Conservation (phyloP, 2,113 vertebrate genomes). For the Macrotus californicus region DNA sequence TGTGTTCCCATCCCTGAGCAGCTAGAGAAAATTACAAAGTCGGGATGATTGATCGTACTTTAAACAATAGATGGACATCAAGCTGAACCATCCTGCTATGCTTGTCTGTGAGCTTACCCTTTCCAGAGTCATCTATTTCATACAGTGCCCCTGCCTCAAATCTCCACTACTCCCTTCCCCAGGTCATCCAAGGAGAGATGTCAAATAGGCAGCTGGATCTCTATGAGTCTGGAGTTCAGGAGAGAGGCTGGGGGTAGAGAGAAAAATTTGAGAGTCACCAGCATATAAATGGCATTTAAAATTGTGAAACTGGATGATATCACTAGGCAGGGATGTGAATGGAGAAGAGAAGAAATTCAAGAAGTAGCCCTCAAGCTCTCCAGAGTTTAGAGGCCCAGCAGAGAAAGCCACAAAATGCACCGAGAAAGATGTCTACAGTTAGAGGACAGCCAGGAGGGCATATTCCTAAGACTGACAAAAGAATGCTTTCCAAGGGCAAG, state of each 20-base stretch:
- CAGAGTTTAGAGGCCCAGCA: background rate
- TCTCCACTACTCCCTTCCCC: background rate
- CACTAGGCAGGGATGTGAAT: background rate
- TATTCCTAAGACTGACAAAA: background rate
- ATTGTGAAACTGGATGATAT: background rate
- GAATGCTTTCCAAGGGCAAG: background rate
- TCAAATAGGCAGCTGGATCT: background rate
- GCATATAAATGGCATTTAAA: background rate
- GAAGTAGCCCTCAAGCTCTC: background rate
- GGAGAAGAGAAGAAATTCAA: background rate
- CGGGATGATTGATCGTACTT: background rate
- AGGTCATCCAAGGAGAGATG: background rate
- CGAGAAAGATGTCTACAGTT: background rate
- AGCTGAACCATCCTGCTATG: too few relatives aligned
- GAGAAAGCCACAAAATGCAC: background rate
- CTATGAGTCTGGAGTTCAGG: background rate
- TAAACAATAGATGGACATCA: background rate
- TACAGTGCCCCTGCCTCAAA: background rate
- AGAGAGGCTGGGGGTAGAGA: background rate
- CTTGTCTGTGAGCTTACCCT: background rate
- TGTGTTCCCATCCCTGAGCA: background rate
- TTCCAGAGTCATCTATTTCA: background rate
- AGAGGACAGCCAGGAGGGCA: background rate
- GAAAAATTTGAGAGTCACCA: background rate
- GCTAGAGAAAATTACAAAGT: background rate